Evolutionary conservation across 2,113 vertebrate species (phyloP).

Genomic region (Macroglossus sobrinus): DNA sequence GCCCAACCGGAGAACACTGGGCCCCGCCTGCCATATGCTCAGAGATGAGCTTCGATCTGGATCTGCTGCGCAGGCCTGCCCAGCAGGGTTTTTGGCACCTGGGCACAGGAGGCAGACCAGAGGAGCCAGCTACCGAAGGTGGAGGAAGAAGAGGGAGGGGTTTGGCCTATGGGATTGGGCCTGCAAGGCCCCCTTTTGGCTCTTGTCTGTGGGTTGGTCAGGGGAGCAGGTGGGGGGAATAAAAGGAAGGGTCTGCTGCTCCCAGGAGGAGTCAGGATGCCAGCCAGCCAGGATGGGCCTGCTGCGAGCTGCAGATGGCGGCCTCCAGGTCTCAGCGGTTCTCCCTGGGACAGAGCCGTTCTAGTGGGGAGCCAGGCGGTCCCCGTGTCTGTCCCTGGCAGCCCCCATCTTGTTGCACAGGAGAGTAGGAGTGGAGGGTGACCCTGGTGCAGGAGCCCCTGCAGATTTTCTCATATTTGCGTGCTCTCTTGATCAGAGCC

Average conservation of each 20-base stretch:
- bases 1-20: background rate
- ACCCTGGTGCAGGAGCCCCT: background rate
- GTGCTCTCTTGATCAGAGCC: background rate
- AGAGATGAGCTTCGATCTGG: conserved; percentile 33
- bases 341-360: background rate
- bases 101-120: conserved; percentile 50
- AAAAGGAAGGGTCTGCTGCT: conserved; percentile 28
- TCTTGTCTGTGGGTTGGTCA: conserved; percentile 34
- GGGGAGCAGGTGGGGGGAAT: conserved; percentile 68
- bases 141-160: background rate
- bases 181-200: conserved; percentile 43
- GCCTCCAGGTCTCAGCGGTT: conserved; percentile 28
- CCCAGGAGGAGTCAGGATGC: conserved; percentile 54
- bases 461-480: background rate
- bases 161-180: background rate
- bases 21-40: conserved; percentile 76
- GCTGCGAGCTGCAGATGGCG: conserved; percentile 66
- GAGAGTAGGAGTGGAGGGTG: background rate
- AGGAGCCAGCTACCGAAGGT: conserved; percentile 46
- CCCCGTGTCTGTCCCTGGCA: background rate
- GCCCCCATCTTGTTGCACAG: background rate
- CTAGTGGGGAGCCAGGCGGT: background rate
- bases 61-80: conserved; percentile 47
- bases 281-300: conserved; percentile 67
- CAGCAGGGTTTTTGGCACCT: conserved; percentile 68